Evolutionary conservation across 2,113 vertebrate genomes (phyloP).

Genomic region (Rousettus leschenaultii): DNA sequence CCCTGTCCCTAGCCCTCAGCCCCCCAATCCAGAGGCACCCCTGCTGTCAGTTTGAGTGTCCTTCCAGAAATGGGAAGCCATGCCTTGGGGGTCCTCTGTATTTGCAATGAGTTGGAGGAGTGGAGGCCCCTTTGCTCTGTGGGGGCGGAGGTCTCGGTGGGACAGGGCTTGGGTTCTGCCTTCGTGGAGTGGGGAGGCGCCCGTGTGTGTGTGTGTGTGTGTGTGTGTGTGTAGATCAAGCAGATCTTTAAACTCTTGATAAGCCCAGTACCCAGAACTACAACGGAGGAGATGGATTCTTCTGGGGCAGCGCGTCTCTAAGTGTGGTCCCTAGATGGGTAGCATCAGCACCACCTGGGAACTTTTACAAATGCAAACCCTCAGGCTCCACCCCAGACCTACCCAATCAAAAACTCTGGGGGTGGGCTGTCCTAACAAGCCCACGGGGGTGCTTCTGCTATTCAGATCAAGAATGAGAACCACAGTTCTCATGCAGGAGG

Average conservation of each 20-base stretch:
- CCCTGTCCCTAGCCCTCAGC: not conserved
- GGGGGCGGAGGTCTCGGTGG: not conserved
- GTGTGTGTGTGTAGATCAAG: not conserved
- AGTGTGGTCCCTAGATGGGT: not conserved
- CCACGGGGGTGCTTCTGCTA: not conserved
- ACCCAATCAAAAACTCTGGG: not conserved
- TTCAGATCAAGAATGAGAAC: not conserved
- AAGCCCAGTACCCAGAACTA: not conserved
- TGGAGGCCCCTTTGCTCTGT: not conserved
- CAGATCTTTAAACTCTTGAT: not conserved
- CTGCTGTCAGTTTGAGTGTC: not conserved
- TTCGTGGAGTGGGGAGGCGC: not conserved
- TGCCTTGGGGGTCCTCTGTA: not conserved
- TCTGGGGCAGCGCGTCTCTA: not conserved
- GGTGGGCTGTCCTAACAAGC: not conserved
- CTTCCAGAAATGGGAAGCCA: not conserved
- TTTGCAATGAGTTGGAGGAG: not conserved
- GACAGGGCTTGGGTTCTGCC: not conserved
- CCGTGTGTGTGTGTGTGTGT: no score
- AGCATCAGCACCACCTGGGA: not conserved
- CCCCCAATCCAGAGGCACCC: not conserved
- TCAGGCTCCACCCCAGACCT: not conserved
- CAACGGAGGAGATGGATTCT: slow-evolving; percentile 8
- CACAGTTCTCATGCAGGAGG: not conserved
- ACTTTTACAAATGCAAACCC: not conserved